These are phyloP conservation scores for Pocillopora damicornis DNA, from an alignment of 64 coral and sea anemone species.

Conservation along the genomic window DNA sequence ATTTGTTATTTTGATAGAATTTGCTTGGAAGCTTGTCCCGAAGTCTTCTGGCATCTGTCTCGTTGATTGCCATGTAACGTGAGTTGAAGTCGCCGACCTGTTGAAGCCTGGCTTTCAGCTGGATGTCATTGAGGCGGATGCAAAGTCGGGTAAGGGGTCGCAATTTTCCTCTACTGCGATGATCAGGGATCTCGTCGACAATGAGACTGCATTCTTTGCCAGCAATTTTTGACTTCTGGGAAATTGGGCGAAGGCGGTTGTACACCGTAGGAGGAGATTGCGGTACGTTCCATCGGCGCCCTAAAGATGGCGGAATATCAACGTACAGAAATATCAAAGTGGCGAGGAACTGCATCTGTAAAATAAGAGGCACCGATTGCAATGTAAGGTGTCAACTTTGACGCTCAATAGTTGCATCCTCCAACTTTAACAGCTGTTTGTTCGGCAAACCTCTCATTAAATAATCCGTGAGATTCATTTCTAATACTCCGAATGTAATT, in stretches of 20 bases:
- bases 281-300: no score
- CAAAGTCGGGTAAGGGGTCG: background rate
- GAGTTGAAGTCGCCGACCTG: constrained; percentile 6
- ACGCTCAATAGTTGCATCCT: no score
- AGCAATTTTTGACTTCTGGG: background rate
- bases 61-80: constrained; percentile 9
- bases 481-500: no score
- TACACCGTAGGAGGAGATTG: background rate
- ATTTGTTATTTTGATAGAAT: background rate
- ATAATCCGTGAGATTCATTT: no score
- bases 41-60: background rate
- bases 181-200: background rate
- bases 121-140: background rate
- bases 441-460: no score
- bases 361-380: no score
- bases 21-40: background rate
- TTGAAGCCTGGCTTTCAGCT: background rate
- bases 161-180: background rate
- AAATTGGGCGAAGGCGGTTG: background rate
- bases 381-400: no score
- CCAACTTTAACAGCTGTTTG: no score
- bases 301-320: no score
- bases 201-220: background rate
- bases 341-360: no score
- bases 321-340: no score